phyloP scores from a whole-genome alignment of 2,113 vertebrate species.

The Eidolon helvum region DNA sequence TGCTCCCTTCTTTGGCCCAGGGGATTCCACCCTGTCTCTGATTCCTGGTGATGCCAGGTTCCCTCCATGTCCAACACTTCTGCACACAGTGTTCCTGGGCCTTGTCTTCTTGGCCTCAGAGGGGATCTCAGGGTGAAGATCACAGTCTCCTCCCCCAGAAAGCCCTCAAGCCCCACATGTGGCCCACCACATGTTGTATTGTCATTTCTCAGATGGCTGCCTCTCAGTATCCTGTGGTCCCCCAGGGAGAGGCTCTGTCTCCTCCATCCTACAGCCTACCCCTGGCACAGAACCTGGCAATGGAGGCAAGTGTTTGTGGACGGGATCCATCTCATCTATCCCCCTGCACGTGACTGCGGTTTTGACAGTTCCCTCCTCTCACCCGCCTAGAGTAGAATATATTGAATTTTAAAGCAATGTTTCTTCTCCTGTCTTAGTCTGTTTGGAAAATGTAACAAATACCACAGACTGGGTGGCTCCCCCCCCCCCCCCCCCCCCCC shows the following conservation, averaged over 20 bases:
- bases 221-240: not conserved
- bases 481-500: too few species aligned
- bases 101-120: not conserved
- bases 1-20: not conserved
- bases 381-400: not conserved
- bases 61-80: not conserved
- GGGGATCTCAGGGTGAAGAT: not conserved
- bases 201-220: not conserved
- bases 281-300: not conserved
- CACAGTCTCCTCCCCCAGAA: not conserved
- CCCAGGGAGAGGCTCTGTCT: not conserved
- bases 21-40: not conserved
- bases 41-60: too few species aligned
- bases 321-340: not conserved
- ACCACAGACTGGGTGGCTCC: not conserved
- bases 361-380: not conserved
- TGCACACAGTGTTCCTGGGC: not conserved
- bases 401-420: not conserved
- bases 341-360: not conserved
- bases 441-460: not conserved
- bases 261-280: not conserved
- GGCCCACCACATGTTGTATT: too few species aligned
- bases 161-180: not conserved
- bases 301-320: rapidly evolving
- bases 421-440: not conserved